These are phyloP conservation scores for Drosophila picticornis DNA, from an alignment of 2,888 invertebrate genomes.

Conservation along the genomic window DNA sequence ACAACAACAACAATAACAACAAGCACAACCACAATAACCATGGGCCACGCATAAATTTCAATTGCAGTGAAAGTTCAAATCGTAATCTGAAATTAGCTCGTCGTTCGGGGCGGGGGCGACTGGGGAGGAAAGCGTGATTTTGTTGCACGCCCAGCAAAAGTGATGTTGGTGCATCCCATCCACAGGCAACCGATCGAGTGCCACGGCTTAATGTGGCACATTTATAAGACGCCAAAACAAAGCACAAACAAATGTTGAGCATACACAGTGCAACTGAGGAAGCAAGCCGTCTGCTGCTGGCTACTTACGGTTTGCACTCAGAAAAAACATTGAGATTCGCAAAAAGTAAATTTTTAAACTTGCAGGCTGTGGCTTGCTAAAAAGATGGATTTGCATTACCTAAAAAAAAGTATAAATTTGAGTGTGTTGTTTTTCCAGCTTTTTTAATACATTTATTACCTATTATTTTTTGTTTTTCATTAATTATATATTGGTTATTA, in stretches of 20 bases:
- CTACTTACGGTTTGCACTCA: not conserved
- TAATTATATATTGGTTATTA: not conserved
- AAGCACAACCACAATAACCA: slow-evolving; percentile 22
- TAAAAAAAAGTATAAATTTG: no score
- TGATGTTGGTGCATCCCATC: slow-evolving; percentile 42
- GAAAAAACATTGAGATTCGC: slow-evolving; percentile 7
- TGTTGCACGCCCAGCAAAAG: slow-evolving; percentile 29
- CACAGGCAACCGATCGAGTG: slow-evolving; percentile 24
- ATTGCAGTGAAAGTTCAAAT: slow-evolving; percentile 75
- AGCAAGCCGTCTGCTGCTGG: not conserved
- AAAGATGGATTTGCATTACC: no score
- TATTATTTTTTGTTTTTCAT: no score
- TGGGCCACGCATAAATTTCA: slow-evolving; percentile 69
- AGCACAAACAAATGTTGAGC: slow-evolving; percentile 42
- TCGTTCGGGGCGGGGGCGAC: not conserved
- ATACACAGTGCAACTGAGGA: slow-evolving; percentile 4
- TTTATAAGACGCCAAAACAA: slow-evolving; percentile 47
- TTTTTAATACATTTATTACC: no score
- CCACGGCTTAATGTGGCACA: slow-evolving; percentile 52
- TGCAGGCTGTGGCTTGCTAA: no score
- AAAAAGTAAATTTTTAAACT: not conserved
- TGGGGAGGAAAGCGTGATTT: slow-evolving; percentile 7
- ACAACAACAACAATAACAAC: slow-evolving; percentile 5
- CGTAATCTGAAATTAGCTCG: slow-evolving; percentile 55
- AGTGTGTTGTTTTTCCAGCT: no score